These are phyloP conservation scores for Protomyctophum bolini DNA, from an alignment of 2,113 vertebrate species.

Conservation along the genomic window DNA sequence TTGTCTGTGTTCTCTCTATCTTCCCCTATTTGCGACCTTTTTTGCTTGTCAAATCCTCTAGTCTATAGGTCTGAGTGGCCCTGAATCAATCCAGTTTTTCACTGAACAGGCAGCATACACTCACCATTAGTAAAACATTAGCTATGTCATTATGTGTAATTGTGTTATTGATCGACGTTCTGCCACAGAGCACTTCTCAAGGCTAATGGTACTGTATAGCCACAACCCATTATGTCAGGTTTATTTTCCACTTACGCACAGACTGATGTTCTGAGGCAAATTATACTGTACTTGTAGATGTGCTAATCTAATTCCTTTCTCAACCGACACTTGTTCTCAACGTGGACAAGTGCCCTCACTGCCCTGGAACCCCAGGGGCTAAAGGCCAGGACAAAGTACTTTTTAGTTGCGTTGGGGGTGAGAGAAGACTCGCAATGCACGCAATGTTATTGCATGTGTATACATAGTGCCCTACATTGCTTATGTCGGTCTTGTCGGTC, in stretches of 20 bases:
- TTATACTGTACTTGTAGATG: too few relatives aligned
- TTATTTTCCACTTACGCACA: background rate
- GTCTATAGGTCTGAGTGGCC: background rate
- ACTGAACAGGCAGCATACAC: constrained; percentile 13
- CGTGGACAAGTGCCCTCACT: too few relatives aligned
- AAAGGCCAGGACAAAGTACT: too few relatives aligned
- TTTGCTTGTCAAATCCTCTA: background rate
- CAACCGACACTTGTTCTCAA: too few relatives aligned
- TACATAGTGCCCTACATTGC: too few relatives aligned
- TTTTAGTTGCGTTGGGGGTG: too few relatives aligned
- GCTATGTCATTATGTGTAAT: constrained; percentile 23
- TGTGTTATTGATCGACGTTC: constrained; percentile 7
- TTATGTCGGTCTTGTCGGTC: too few relatives aligned
- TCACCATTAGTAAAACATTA: constrained; percentile 24
- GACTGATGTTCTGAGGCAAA: background rate
- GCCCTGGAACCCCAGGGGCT: too few relatives aligned
- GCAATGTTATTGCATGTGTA: too few relatives aligned
- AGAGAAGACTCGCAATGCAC: too few relatives aligned
- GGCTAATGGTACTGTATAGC: background rate
- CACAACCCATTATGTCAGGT: background rate
- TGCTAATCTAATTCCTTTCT: too few relatives aligned
- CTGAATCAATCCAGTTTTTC: constrained; percentile 32
- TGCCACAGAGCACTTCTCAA: background rate
- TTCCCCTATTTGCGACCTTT: background rate
- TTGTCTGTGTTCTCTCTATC: background rate